Conservation (phyloP, 2,888 invertebrate genomes). For the Mesodorylaimus sp. region DNA sequence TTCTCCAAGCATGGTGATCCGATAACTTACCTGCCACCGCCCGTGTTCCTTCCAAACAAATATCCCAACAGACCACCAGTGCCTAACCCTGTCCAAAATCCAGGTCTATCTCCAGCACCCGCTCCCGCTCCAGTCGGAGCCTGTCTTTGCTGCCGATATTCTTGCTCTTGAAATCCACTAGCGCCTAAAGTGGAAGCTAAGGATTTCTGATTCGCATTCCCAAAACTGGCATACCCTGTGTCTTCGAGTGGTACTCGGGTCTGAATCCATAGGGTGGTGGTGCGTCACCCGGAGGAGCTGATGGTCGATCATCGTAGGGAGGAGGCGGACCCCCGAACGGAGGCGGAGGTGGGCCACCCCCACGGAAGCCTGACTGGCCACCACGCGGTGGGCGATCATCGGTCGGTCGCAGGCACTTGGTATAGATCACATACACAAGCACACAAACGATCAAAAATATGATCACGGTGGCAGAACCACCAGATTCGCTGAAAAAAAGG, state of each 20-base stretch:
- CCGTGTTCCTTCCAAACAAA: conserved; percentile 11
- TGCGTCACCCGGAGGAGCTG: background rate
- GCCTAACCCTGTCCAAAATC: conserved; percentile 11
- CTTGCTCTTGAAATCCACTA: background rate
- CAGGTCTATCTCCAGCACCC: background rate
- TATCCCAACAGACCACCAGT: conserved; percentile 12
- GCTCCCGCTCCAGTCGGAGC: background rate
- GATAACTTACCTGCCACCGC: conserved; percentile 4
- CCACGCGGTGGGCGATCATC: background rate
- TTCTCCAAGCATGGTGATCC: too few species aligned
- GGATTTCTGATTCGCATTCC: too few species aligned
- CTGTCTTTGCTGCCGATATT: background rate
- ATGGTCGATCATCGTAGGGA: background rate
- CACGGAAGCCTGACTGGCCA: background rate
- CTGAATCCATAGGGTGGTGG: background rate
- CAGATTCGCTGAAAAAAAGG: too few species aligned
- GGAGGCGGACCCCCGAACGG: background rate
- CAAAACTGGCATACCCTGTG: too few species aligned
- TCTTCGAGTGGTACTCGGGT: too few species aligned
- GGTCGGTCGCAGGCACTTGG: background rate
- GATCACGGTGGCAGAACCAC: background rate
- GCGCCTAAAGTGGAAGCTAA: too few species aligned
- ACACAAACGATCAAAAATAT: background rate
- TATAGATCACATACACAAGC: background rate
- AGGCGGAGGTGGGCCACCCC: background rate